Evolutionary conservation across 2,797 vertebrate genomes (phyloP), one percentile per base, ranked within the genome.

Genomic region (Amblyopsis hoosieri): DNA sequence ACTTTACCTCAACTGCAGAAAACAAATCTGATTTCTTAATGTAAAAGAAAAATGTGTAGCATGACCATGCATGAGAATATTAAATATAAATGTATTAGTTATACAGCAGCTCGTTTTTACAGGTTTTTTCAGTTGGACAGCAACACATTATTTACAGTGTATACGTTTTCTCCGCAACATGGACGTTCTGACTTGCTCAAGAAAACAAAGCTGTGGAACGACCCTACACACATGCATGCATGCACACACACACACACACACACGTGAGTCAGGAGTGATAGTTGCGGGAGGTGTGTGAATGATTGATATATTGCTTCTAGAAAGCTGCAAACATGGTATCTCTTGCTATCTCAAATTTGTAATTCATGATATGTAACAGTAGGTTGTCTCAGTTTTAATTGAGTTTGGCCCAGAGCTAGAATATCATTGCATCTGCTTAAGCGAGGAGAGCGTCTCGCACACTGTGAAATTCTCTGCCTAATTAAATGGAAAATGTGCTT

Each of bases 341-440:
- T 45, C 47, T n/a, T n/a, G 47, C 47, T 12, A 48, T 48, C 47
- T 12, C 12, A 14, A 5, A 14, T 48, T n/a, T n/a, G 12, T 48
- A 12, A 48, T 69, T 62, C 60, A 52, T 67, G 55, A 62, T 33
- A 50, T 59, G 54, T 57, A 57, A 42, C 42, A 62, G 60, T 54
- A 45, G 17, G 67, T 58, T 66, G 48, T 47, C 70, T 70, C 54
- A 50, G 19, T 67, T 74, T 64, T 67, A 67, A 73, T 59, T 58
- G 67, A 57, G 57, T 61, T 57, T 58, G 54, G 57, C 67, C 75
- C 60, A 15, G 29, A 67, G 71, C 67, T 55, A 71, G 71, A 78
- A 78, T 78, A 65, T 58, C 56, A 64, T 73, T 66, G 60, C 60
- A 77, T 70, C 60, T 64, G 52, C 70, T 67, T 70, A 59, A 48